Percentiles rank a stretch among this genome's conserved stretches.
phyloP scores from a whole-genome alignment of 2,113 vertebrate species.

The Callipepla squamata region DNA sequence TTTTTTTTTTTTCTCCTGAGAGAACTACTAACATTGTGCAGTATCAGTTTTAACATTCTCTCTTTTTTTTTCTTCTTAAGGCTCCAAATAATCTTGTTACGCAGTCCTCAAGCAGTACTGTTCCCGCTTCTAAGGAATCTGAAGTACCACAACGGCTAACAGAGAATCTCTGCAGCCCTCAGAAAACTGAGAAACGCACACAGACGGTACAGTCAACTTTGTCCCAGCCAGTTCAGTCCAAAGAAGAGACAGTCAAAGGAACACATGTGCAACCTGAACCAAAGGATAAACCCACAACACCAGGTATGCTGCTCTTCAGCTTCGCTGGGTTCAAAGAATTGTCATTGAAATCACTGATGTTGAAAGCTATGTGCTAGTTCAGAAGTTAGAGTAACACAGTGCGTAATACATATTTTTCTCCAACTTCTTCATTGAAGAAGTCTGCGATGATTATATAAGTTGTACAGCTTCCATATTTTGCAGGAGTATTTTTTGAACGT shows the following conservation, averaged over 20 bases:
- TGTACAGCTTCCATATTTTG: neutral
- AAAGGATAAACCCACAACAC: slow-evolving; percentile 74
- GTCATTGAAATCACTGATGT: neutral
- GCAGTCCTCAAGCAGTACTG: neutral
- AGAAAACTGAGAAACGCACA: slow-evolving; percentile 37
- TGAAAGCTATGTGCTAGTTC: neutral
- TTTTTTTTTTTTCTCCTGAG: neutral
- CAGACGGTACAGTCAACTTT: slow-evolving; percentile 34
- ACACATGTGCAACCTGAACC: slow-evolving; percentile 73
- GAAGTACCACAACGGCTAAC: slow-evolving; percentile 16
- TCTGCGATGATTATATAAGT: neutral
- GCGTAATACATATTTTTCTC: neutral
- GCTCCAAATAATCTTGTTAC: slow-evolving; percentile 2
- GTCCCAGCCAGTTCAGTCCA: slow-evolving; percentile 40
- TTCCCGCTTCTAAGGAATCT: slow-evolving; percentile 63
- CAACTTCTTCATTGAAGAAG: neutral
- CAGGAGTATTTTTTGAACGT: neutral
- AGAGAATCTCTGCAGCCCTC: slow-evolving; percentile 50
- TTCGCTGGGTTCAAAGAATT: neutral
- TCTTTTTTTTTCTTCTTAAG: neutral
- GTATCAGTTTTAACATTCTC: neutral
- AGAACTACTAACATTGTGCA: neutral
- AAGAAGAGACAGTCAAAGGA: slow-evolving; percentile 74
- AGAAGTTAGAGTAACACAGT: neutral
- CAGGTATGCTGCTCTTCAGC: slow-evolving; percentile 75